Conservation (phyloP, 2,113 vertebrate genomes). For the Sander lucioperca region DNA sequence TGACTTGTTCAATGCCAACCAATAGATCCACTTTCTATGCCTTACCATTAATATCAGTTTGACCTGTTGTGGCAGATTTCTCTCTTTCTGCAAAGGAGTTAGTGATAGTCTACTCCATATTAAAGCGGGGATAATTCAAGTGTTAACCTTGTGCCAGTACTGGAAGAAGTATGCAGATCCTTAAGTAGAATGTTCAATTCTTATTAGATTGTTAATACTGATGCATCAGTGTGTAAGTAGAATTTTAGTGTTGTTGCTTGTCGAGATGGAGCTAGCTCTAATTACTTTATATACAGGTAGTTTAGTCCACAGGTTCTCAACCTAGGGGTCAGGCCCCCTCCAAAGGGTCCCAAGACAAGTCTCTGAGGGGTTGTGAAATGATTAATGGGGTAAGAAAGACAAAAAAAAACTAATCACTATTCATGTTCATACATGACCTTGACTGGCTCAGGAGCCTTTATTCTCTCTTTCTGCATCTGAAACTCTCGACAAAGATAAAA, state of each 20-base stretch:
- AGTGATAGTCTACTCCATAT: not conserved
- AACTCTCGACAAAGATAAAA: constrained; percentile 16
- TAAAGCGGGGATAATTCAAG: not conserved
- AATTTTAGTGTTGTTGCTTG: not conserved
- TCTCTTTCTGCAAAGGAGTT: too few relatives aligned
- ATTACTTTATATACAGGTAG: not conserved
- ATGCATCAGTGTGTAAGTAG: not conserved
- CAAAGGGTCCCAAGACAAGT: too few relatives aligned
- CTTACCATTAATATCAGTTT: not conserved
- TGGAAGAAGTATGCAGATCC: not conserved
- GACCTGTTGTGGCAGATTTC: not conserved
- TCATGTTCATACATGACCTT: not conserved
- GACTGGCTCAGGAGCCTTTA: constrained; percentile 1
- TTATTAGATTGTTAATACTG: not conserved
- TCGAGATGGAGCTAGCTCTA: not conserved
- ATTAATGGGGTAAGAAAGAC: not conserved
- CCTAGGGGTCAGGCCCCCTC: too few relatives aligned
- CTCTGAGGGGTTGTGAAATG: not conserved
- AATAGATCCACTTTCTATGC: constrained; percentile 16
- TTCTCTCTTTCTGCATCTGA: not conserved
- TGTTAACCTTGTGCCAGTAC: not conserved
- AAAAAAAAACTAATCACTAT: not conserved
- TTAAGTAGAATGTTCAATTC: not conserved
- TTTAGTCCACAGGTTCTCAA: too few relatives aligned
- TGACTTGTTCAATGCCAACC: constrained; percentile 15